Base-by-base conservation (phyloP, 2,888 invertebrate genomes). In the Tinea trinotella region DNA sequence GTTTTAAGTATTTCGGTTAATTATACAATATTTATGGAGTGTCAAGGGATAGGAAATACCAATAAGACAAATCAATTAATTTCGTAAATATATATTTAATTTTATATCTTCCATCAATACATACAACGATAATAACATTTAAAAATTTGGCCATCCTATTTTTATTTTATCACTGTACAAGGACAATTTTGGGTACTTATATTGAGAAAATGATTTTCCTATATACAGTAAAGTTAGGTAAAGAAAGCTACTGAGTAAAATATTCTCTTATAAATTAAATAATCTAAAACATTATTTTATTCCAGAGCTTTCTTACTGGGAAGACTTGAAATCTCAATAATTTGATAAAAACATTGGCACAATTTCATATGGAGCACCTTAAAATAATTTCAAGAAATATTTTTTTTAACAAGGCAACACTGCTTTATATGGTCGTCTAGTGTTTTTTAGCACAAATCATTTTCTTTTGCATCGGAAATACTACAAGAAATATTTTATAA, bases 51-150 rank as follows among this genome's bases (percentile, higher is more conserved):
- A n/a, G n/a, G n/a, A n/a, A n/a, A n/a, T n/a, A n/a, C n/a, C 6
- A 61, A 61, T 64, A 67, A 61, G 67, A 62, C 75, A 73, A 67
- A 69, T 62, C 62, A 59, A 64, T 56, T 77, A 64, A 76, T 84
- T 83, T 84, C 83, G 84, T 85, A 84, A 85, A 87, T 85, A 87
- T 86, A 87, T 84, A 80, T 84, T 86, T 84, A 83, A 83, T 76
- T 85, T 83, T 83, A 86, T 82, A 84, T 86, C 85, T 82, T 86
- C 85, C 86, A 86, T 86, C 85, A 84, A 86, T 86, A 86, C 86
- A 86, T 86, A 86, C 85, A 84, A 74, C 74, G 74, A 84, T 77
- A 81, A 70, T 73, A 36, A 78, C 75, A 76, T 72, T 73, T 70
- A 64, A 76, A 55, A 74, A 74, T 76, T 79, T 79, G 74, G 76